Conservation (phyloP, 2,797 vertebrate species). For the Sebastes oblongus region DNA sequence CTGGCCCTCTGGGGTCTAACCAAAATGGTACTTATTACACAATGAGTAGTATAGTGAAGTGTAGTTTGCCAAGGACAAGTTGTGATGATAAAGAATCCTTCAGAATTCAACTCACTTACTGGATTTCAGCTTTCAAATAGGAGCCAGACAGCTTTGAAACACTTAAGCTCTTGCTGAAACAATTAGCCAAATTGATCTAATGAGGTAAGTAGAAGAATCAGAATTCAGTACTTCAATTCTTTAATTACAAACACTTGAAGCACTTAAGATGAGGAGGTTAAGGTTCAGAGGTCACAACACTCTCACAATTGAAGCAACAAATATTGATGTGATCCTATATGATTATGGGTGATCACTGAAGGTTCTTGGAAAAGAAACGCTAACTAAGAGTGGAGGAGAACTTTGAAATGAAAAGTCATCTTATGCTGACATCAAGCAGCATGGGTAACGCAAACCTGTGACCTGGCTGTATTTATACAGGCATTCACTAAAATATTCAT, state of each 20-base stretch:
- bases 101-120: not conserved
- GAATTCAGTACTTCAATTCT: not conserved
- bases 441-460: slow-evolving; percentile 28
- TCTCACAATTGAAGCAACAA: not conserved
- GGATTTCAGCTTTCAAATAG: not conserved
- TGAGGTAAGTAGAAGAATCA: not conserved
- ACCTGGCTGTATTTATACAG: slow-evolving; percentile 46
- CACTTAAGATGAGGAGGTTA: not conserved
- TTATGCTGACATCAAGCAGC: not conserved
- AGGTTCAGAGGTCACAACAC: not conserved
- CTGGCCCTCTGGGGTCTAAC: no score
- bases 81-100: not conserved
- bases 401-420: not conserved
- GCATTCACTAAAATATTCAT: slow-evolving; percentile 54
- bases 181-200: not conserved
- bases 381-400: not conserved
- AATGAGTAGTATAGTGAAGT: not conserved
- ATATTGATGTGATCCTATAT: not conserved
- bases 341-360: not conserved
- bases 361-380: not conserved
- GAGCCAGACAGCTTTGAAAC: not conserved
- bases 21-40: not conserved
- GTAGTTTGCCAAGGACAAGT: not conserved
- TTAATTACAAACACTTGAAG: not conserved
- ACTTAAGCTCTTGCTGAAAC: not conserved